Conservation (phyloP, 2,888 invertebrate species). For the Aphidius colemani region DNA sequence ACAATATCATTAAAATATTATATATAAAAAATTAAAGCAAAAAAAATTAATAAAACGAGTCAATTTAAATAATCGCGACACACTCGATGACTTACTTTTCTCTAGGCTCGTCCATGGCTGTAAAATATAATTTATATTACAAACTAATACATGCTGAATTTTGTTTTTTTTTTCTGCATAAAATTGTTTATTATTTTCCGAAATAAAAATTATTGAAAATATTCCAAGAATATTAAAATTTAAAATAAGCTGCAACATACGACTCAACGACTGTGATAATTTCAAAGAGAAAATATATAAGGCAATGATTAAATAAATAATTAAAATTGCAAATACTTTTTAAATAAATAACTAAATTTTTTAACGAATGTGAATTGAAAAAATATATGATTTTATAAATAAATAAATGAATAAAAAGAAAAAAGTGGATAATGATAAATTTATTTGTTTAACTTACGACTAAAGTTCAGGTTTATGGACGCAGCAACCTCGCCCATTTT, state of each 20-base stretch:
- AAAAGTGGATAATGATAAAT: conserved; percentile 1
- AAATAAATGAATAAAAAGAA: not conserved
- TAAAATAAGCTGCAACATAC: conserved; percentile 12
- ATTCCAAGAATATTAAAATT: conserved; percentile 23
- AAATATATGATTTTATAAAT: not conserved
- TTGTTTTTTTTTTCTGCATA: too few species aligned
- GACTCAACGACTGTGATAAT: not conserved
- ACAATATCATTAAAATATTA: conserved; percentile 27
- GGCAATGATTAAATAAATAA: not conserved
- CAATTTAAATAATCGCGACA: conserved; percentile 25
- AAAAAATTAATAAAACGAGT: conserved; percentile 13
- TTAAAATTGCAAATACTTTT: too few species aligned
- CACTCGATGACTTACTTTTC: conserved; percentile 79
- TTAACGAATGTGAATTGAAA: conserved; percentile 2
- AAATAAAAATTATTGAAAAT: conserved; percentile 8
- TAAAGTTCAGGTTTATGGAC: conserved; percentile 96
- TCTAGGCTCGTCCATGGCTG: conserved; percentile 94
- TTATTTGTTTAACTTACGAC: conserved; percentile 75
- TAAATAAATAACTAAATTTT: too few species aligned
- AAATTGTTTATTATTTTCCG: conserved; percentile 48
- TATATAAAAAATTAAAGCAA: conserved; percentile 30
- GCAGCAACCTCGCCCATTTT: conserved; percentile 97
- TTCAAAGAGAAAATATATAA: not conserved
- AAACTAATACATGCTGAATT: not conserved
- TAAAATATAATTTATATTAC: conserved; percentile 60